Evolutionary conservation across 2,113 vertebrate genomes (phyloP), one percentile per base, ranked within the genome.

Genomic region (Eurystomus gularis): DNA sequence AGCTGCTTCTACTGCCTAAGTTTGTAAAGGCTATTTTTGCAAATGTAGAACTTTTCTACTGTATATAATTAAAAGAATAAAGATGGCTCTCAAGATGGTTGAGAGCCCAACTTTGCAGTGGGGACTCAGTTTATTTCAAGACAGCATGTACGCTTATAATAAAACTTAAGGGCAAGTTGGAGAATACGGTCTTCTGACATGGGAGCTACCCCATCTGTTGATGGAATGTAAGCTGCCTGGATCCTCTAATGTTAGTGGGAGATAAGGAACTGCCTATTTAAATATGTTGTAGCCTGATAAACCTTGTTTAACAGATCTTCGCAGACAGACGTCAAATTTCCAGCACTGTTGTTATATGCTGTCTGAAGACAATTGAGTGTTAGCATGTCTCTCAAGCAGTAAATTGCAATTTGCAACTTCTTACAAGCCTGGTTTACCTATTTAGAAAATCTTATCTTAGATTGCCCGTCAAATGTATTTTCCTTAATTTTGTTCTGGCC

Each of bases 1-100:
- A 78, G 44, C n/a, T 66, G 13, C n/a, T 65, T 60, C 8, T 49
- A 0, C 19, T 0, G 0, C 28, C 23, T 42, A 44, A 58, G 10
- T 5, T n/a, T 73, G 11, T 52, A 35, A 66, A 31, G 31, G 17
- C 81, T 62, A 26, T 60, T 87, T 91, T 61, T 78, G 42, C 37
- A 64, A 31, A 66, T 37, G 15, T 62, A 28, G 46, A 54, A 79
- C 51, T 78, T 70, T 42, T 70, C 25, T 82, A 25, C 25, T 19
- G 20, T 28, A 9, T 3, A 35, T 19, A 66, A 62, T 70, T 31
- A 29, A 52, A 88, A 77, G 44, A 72, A 24, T 52, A 35, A 48
- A 49, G 23, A 82, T 4, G 10, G 2, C 80, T 7, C 71, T 77
- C 9, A 35, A 44, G n/a, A 17, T 49, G 7, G 6, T 51, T 17